Evolutionary conservation across 2,797 vertebrate species (phyloP), one percentile per base, ranked within the genome.

Genomic region (Oryzias sinensis): DNA sequence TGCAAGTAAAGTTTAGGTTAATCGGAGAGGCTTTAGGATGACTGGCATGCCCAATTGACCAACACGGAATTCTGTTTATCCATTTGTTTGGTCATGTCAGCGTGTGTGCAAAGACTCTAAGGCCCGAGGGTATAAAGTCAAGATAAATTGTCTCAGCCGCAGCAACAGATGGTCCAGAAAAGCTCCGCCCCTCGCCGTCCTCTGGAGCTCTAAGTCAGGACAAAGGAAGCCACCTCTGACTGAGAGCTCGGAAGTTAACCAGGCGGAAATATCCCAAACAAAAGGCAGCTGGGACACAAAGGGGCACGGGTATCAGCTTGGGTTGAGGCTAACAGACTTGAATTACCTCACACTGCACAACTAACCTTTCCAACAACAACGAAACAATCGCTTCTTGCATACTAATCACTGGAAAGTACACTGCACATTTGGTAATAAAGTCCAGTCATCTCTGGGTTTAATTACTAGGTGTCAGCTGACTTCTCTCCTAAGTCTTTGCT

Each of bases 141-240:
- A 62, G 54, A 70, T 63, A 65, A 71, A 86, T 82, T 81, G 83
- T 87, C 61, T 79, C 68, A 56, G 76, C 82, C 91, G 86, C 88
- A 91, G 88, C 86, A 91, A 90, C 90, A 92, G 88, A 92, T 91
- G 91, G 91, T 73, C 74, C 29, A 57, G 62, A 62, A 71, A 69
- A 76, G 65, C 84, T 72, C 76, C 82, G 49, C 84, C 85, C 85
- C 70, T 68, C 61, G 76, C 70, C 70, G 65, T 79, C 79, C 68
- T 77, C 72, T 74, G 62, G 60, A 71, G 76, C 73, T 77, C 71
- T 49, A 67, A 80, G 70, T 83, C 56, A 37, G 59, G 62, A 90
- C 84, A 92, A 90, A 86, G 65, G 74, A 73, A 75, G 51, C 65
- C 69, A 61, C 64, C 78, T 75, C 81, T 74, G 82, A 81, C 80